Conservation (phyloP, 2,797 vertebrate species). For the Aphelocoma californica region DNA sequence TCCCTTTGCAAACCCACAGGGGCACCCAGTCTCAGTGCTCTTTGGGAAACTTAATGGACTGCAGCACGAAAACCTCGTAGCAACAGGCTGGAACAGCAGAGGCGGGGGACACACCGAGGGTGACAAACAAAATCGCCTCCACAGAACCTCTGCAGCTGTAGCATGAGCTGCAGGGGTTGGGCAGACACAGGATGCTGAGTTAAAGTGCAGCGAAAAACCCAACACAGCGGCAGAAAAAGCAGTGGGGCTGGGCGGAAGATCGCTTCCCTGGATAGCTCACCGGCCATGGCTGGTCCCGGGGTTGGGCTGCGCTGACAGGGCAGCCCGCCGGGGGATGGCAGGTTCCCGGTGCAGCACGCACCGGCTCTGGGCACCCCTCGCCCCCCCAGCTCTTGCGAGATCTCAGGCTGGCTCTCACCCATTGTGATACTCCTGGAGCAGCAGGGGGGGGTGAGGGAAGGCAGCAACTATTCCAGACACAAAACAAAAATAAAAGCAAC, state of each 20-base stretch:
- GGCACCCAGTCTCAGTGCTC: rapidly evolving
- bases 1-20: neutral
- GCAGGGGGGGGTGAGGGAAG: rapidly evolving
- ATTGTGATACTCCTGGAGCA: rapidly evolving
- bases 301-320: rapidly evolving
- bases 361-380: neutral
- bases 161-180: rapidly evolving
- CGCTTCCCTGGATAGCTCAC: rapidly evolving
- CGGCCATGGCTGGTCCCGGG: rapidly evolving
- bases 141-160: neutral
- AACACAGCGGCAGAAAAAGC: rapidly evolving
- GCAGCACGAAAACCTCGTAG: neutral
- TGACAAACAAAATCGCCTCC: neutral
- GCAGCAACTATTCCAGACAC: neutral
- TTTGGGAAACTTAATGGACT: neutral
- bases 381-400: rapidly evolving
- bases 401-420: neutral
- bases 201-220: rapidly evolving
- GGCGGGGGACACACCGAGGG: rapidly evolving
- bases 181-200: rapidly evolving
- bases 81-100: neutral
- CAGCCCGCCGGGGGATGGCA: rapidly evolving
- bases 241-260: rapidly evolving
- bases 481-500: neutral
- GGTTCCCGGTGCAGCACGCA: rapidly evolving